Percentiles rank a stretch among this genome's conserved stretches.
Evolutionary conservation across 2,888 invertebrate species (phyloP).

Genomic region (Chalcis sispes): DNA sequence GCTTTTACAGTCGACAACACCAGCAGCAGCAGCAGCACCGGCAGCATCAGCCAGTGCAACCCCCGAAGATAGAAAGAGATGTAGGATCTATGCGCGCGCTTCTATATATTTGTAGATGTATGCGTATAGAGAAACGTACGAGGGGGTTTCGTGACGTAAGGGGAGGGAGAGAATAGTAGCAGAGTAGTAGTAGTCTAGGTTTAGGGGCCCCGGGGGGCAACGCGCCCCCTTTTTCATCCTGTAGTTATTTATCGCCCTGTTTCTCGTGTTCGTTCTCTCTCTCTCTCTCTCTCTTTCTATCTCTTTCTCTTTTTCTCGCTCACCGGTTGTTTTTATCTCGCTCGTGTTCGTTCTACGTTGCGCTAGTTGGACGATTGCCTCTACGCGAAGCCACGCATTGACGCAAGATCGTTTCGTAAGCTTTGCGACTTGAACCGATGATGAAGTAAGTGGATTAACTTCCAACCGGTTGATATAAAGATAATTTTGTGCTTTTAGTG

Average conservation of each 20-base stretch:
- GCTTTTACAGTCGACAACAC: conserved; percentile 52
- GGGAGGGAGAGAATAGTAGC: conserved; percentile 57
- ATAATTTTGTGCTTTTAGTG: too few relatives aligned
- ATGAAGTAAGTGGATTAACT: too few relatives aligned
- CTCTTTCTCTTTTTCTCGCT: conserved; percentile 48
- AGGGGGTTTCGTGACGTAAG: too few relatives aligned
- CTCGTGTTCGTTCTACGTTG: conserved; percentile 42
- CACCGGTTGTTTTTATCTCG: conserved; percentile 33
- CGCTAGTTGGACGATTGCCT: conserved; percentile 49
- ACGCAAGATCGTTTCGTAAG: conserved; percentile 1
- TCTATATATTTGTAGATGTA: neutral
- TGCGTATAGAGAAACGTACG: neutral
- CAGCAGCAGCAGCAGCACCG: conserved; percentile 46
- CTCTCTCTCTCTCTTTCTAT: conserved; percentile 41
- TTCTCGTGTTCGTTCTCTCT: conserved; percentile 57
- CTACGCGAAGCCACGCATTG: conserved; percentile 9
- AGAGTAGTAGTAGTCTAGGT: conserved; percentile 70
- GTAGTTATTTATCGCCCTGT: conserved; percentile 73
- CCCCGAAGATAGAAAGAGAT: conserved; percentile 43
- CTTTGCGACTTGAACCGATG: too few relatives aligned
- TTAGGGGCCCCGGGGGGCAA: conserved; percentile 74
- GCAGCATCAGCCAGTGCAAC: too few relatives aligned
- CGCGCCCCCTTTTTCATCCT: conserved; percentile 74
- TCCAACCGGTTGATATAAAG: too few relatives aligned
- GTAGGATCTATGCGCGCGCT: neutral